Evolutionary conservation across 1,140 invertebrate genomes (phyloP), one percentile per base, ranked within the genome.

Genomic region (Armadillidium nasatum): DNA sequence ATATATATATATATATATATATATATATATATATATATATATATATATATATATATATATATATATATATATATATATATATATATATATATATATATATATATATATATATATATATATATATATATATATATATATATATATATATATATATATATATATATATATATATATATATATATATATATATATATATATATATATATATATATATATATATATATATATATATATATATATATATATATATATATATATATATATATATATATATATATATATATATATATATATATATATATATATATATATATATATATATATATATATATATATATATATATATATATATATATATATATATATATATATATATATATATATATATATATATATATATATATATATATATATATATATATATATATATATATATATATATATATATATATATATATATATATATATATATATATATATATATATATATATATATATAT

Each of bases 241-340:
- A 72, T 72, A 72, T 45, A 72, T 72, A 72, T 44, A 72, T 72
- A 72, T 72, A 72, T 45, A 72, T 70, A 23, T 23, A 23, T 23
- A 44, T 44, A 72, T 44, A 44, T 72, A 72, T 72, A 45, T 72
- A 45, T 72, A 45, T 72, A 72, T 72, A 72, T 72, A 72, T 72
- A 72, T 72, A 72, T 72, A 72, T 72, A 72, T 7, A 7, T 4
- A 72, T 45, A 15, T 45, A 45, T 45, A 72, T 45, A 7, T 45
- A 72, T 45, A 72, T 72, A 72, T 72, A 72, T 72, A 72, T 72
- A 44, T 44, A 72, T 72, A 72, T 72, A 44, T 72, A 72, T 72
- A 72, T 72, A 72, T 72, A 44, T 72, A 72, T 72, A 72, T 72
- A 72, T 72, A 72, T 72, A 44, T 13, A 72, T 72, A 45, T 72